Evolutionary conservation across 2,888 invertebrate species (phyloP).

Genomic region (Phalera bucephala): DNA sequence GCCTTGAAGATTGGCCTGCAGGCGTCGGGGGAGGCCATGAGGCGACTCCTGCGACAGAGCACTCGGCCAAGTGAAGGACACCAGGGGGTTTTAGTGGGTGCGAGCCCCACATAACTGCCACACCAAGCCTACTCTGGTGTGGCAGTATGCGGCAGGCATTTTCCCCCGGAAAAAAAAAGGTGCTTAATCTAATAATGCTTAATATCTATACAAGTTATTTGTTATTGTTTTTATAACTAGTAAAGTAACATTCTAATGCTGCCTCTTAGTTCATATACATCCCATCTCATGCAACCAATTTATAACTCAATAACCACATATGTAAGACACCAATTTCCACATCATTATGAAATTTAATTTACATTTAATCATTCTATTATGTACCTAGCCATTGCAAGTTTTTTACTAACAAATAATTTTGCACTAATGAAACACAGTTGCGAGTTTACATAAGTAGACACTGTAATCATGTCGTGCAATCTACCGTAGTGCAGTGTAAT

Average conservation of each 20-base stretch:
- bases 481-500: conserved; percentile 40
- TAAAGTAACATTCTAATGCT: neutral
- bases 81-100: too few relatives aligned
- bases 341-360: conserved; percentile 25
- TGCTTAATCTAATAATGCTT: too few relatives aligned
- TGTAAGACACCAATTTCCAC: conserved; percentile 28
- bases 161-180: too few relatives aligned
- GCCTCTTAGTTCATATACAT: neutral
- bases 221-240: neutral
- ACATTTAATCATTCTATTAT: conserved; percentile 20
- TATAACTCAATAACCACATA: conserved; percentile 14
- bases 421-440: conserved; percentile 25
- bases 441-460: conserved; percentile 40
- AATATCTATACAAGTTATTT: too few relatives aligned
- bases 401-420: conserved; percentile 21
- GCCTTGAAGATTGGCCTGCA: too few relatives aligned
- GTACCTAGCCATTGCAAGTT: conserved; percentile 11
- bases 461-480: conserved; percentile 38
- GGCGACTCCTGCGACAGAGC: too few relatives aligned
- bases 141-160: too few relatives aligned
- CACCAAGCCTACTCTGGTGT: too few relatives aligned
- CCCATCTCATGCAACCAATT: conserved; percentile 2
- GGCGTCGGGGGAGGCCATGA: too few relatives aligned
- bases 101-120: too few relatives aligned
- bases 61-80: too few relatives aligned